Percentiles rank a stretch among this genome's conserved stretches.
Evolutionary conservation across 2,797 vertebrate genomes (phyloP).

Genomic region (Crax fasciolata): DNA sequence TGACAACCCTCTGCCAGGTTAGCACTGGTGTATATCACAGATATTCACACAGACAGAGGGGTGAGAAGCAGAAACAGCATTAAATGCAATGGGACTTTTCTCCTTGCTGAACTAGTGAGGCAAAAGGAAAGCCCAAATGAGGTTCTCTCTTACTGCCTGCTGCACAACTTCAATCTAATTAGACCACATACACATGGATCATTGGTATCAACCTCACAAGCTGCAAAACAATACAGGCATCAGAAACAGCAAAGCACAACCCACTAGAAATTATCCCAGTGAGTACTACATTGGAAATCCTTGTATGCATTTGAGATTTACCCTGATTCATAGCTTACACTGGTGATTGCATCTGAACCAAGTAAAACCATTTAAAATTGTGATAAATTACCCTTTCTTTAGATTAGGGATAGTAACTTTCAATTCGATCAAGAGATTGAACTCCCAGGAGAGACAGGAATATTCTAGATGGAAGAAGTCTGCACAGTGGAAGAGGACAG

Average conservation of each 20-base stretch:
- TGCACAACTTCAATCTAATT: background rate
- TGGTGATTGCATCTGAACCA: background rate
- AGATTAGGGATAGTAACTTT: background rate
- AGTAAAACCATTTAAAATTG: background rate
- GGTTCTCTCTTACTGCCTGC: background rate
- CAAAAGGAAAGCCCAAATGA: background rate
- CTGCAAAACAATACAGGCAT: background rate
- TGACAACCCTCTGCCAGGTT: background rate
- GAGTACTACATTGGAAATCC: background rate
- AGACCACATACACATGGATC: background rate
- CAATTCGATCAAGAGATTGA: constrained; percentile 4
- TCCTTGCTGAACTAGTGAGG: background rate
- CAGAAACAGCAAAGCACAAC: background rate
- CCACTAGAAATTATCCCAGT: background rate
- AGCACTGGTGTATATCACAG: no score
- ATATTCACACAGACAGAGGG: background rate
- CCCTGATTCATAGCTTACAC: background rate
- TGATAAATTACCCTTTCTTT: background rate
- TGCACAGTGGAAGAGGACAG: background rate
- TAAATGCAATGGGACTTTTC: background rate
- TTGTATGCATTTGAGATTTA: background rate
- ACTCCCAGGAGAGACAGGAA: background rate
- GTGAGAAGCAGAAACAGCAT: background rate
- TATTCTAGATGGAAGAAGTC: background rate
- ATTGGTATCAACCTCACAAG: background rate